Evolutionary conservation across 2,113 vertebrate genomes (phyloP), one percentile per base, ranked within the genome.

Genomic region (Gorsachius goisagi): DNA sequence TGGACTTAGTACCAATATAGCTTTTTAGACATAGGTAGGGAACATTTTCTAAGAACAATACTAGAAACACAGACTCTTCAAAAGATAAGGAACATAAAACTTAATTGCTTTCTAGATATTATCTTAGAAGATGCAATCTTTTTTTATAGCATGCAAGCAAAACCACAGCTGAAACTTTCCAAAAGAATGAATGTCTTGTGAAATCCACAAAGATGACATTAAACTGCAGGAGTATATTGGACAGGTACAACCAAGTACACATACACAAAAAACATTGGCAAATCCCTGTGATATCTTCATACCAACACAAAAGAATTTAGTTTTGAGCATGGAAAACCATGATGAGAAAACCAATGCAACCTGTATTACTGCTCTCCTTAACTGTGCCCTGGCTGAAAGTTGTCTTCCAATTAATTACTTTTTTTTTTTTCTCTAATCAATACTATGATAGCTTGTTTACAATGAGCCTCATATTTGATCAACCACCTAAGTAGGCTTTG

Each of bases 271-370:
- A 44, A 90, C 15, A 67, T 62, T 69, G 30, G 35, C 44, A 85
- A 60, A 45, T 44, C 39, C 24, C 33, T 49, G 9, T 14, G 35
- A 32, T 50, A 60, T 53, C 64, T 91, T 69, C 32, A 69, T 19
- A 33, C 3, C 18, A 50, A 59, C 21, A 73, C 33, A 55, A 56
- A 76, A 33, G 68, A 75, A 35, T 39, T 60, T 81, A 64, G 79
- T 69, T 84, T 92, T 92, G 87, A 86, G 95, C 94, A 83, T 59
- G 50, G 80, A 83, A 96, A 96, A 86, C 74, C 88, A 15, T 55
- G 9, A 96, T 3, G 22, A 67, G 45, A n/a, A 69, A 87, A 78
- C 44, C 39, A 50, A 18, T 64, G 56, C 9, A 91, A 94, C 20
- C 30, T 45, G 27, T 39, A 67, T 15, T 88, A 39, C 30, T 69